Evolutionary conservation across 2,113 vertebrate species (phyloP).

Genomic region (Chlorocebus sabaeus): DNA sequence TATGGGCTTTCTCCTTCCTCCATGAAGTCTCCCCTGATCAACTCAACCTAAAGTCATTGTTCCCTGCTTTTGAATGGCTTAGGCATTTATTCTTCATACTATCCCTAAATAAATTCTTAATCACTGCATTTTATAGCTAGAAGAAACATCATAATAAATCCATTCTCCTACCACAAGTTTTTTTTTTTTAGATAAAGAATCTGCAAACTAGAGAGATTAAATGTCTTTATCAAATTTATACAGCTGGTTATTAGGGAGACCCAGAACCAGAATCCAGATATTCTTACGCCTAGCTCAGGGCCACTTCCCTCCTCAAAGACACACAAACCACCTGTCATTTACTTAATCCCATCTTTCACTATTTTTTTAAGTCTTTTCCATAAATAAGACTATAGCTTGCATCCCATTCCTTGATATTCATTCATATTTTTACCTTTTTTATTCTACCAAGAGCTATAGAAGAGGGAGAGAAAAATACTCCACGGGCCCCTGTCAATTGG

Average conservation of each 20-base stretch:
- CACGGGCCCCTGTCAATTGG: neutral
- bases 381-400: neutral
- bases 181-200: slow-evolving; percentile 26
- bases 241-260: neutral
- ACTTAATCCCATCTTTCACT: neutral
- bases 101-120: neutral
- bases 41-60: neutral
- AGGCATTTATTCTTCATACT: neutral
- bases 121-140: neutral
- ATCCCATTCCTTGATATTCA: neutral
- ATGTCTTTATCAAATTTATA: neutral
- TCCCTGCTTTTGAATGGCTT: neutral
- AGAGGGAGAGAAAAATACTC: neutral
- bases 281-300: neutral
- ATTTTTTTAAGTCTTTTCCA: neutral
- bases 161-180: neutral
- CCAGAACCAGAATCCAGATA: neutral
- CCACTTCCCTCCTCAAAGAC: neutral
- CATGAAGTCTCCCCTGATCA: neutral
- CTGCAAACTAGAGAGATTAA: neutral
- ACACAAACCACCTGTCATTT: neutral
- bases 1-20: neutral
- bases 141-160: neutral
- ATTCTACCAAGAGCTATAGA: neutral
- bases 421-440: neutral